These are phyloP conservation scores for Poeciliopsis retropinna DNA, from an alignment of 2,113 vertebrate genomes.

Conservation along the genomic window DNA sequence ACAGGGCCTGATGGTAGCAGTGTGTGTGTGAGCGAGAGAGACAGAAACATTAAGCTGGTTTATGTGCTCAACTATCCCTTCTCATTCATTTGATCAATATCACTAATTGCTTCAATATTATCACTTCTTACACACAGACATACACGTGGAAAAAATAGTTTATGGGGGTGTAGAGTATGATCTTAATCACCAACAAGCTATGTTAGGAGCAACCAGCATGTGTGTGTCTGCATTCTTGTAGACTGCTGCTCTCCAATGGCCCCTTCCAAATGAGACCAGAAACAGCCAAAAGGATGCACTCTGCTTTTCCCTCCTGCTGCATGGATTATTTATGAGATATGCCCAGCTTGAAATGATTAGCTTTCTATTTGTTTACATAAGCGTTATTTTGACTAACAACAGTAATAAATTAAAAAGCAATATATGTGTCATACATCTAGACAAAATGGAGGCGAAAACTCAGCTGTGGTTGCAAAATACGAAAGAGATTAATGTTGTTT, in stretches of 20 bases:
- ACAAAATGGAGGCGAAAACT: slow-evolving; percentile 15
- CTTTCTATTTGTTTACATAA: slow-evolving; percentile 55
- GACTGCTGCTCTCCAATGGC: slow-evolving; percentile 5
- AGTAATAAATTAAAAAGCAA: slow-evolving; percentile 66
- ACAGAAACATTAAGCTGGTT: slow-evolving; percentile 38
- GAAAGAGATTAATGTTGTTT: slow-evolving; percentile 62
- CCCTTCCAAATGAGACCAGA: slow-evolving; percentile 28
- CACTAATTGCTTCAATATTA: slow-evolving; percentile 48
- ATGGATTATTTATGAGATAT: slow-evolving; percentile 50
- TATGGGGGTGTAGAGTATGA: background rate
- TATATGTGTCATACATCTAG: slow-evolving; percentile 55
- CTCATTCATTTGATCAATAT: slow-evolving; percentile 52
- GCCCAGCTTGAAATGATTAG: slow-evolving; percentile 37
- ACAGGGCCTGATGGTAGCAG: slow-evolving; percentile 41
- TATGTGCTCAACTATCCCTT: slow-evolving; percentile 25
- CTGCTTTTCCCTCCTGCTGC: slow-evolving; percentile 15
- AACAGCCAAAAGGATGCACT: slow-evolving; percentile 31
- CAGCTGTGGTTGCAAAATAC: slow-evolving; percentile 25
- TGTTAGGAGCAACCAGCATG: background rate
- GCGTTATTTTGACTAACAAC: slow-evolving; percentile 57
- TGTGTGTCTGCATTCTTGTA: background rate
- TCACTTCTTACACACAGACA: slow-evolving; percentile 30
- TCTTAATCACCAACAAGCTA: slow-evolving; percentile 18
- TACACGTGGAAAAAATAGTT: slow-evolving; percentile 14
- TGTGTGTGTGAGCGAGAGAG: background rate